Conservation (phyloP, 2,113 vertebrate species). For the Pandion haliaetus region DNA sequence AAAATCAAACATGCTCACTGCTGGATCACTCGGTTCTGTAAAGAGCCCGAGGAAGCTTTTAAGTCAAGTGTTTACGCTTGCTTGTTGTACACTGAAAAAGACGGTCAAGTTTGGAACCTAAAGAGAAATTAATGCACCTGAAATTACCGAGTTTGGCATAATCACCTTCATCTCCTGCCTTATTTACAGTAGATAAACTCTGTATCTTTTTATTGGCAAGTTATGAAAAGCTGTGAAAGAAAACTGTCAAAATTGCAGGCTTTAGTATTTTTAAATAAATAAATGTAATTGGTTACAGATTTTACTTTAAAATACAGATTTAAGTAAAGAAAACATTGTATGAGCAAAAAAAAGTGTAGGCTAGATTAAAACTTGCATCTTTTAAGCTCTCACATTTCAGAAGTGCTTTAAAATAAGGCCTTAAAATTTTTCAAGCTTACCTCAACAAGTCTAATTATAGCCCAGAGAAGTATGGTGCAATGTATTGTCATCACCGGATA, state of each 20-base stretch:
- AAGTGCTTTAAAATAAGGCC: not conserved
- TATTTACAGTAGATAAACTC: not conserved
- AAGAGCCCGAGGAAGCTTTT: not conserved
- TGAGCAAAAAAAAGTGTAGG: not conserved
- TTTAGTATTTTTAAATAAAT: not conserved
- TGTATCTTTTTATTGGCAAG: not conserved
- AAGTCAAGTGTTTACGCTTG: not conserved
- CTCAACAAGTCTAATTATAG: not conserved
- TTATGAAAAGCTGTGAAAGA: not conserved
- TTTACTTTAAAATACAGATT: not conserved
- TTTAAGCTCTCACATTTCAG: not conserved
- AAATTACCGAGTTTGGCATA: not conserved
- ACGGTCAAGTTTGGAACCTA: not conserved
- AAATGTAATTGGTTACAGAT: not conserved
- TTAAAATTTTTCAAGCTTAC: not conserved
- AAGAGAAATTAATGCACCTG: not conserved
- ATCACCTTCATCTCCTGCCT: not conserved
- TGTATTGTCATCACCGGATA: not conserved
- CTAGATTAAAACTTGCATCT: not conserved
- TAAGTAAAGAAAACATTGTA: not conserved
- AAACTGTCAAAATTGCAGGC: not conserved
- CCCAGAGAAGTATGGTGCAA: not conserved
- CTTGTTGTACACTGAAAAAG: not conserved
- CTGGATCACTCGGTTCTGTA: not conserved
- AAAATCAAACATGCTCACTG: not conserved